Evolutionary conservation across 2,888 invertebrate genomes (phyloP), one percentile per base, ranked within the genome.

Genomic region (Steinernema carpocapsae): DNA sequence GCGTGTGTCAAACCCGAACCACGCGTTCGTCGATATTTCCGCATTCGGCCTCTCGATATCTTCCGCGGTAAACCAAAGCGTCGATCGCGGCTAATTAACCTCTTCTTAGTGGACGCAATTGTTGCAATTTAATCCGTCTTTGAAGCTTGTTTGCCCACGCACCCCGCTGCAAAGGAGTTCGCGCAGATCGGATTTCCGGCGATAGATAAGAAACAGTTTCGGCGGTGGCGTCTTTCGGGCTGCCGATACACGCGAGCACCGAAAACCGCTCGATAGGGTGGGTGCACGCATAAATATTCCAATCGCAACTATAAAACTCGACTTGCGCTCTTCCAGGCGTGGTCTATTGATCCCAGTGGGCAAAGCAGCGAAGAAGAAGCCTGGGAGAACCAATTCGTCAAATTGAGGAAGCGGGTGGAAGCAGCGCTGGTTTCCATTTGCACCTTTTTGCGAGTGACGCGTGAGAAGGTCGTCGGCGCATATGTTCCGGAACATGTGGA

Each of bases 381-480:
- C 56, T 26, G 56, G n/a, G n/a, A n/a, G 56, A 10, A 56, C 56
- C 56, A 56, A 56, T 56, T 56, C 56, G 56, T 56, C 56, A 56
- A 56, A 56, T 56, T 12, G 22, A 26, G 22, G 56, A 26, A 56
- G 56, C 26, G 26, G 26, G 56, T 10, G 12, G 24, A 6, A 14
- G 10, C 56, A 17, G 6, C 26, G 7, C 43, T n/a, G n/a, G n/a
- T n/a, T n/a, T n/a, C n/a, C n/a, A n/a, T n/a, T n/a, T 14, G 43
- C 43, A 43, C 14, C 10, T 43, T 43, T 43, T 43, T 43, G 14
- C 7, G 10, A 43, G 10, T 43, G 43, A 14, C 43, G 43, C 7
- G 10, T 12, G 43, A 14, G 7, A 7, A 7, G 43, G 7, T 43
- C 43, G 10, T 12, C 43, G 7, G 7, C 43, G 43, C 10, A 43